Percentiles rank a stretch among this genome's conserved stretches.
These are phyloP conservation scores for Drosophila testacea DNA, from an alignment of 2,888 invertebrate species.

Conservation along the genomic window DNA sequence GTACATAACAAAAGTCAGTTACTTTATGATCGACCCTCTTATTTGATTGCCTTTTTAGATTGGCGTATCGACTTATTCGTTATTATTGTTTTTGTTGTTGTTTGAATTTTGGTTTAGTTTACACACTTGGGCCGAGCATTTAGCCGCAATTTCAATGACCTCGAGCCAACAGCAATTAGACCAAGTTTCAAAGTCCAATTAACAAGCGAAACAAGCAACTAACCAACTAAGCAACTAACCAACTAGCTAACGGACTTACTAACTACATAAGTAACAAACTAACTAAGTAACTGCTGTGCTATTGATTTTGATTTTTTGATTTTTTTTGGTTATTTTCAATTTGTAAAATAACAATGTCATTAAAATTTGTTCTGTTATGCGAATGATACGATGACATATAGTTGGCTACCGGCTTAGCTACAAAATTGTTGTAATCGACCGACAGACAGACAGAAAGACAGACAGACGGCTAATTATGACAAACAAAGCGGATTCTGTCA, in stretches of 20 bases:
- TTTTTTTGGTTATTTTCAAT: slow-evolving; percentile 10
- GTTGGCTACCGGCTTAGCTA: slow-evolving; percentile 1
- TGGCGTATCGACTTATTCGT: slow-evolving; percentile 16
- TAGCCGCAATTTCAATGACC: slow-evolving; percentile 29
- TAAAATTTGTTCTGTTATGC: slow-evolving; percentile 12
- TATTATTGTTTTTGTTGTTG: slow-evolving; percentile 15
- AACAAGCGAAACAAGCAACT: slow-evolving; percentile 14
- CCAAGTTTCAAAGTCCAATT: slow-evolving; percentile 28
- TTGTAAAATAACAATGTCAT: slow-evolving; percentile 37
- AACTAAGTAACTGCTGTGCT: slow-evolving; percentile 10
- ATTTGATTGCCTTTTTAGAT: neutral
- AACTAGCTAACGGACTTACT: slow-evolving; percentile 10
- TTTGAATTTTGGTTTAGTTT: slow-evolving; percentile 28
- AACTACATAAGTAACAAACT: slow-evolving; percentile 11
- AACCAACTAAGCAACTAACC: slow-evolving; percentile 18
- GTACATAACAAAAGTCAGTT: neutral
- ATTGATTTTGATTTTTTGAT: neutral
- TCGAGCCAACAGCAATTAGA: slow-evolving; percentile 41
- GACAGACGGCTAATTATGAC: slow-evolving; percentile 38
- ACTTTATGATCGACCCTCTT: neutral
- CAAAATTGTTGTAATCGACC: slow-evolving; percentile 22
- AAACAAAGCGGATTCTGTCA: slow-evolving; percentile 18
- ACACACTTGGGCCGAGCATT: slow-evolving; percentile 22
- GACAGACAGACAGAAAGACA: neutral
- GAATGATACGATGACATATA: slow-evolving; percentile 32